Conservation (phyloP, 2,113 vertebrate genomes). For the Crotalus horridus region DNA sequence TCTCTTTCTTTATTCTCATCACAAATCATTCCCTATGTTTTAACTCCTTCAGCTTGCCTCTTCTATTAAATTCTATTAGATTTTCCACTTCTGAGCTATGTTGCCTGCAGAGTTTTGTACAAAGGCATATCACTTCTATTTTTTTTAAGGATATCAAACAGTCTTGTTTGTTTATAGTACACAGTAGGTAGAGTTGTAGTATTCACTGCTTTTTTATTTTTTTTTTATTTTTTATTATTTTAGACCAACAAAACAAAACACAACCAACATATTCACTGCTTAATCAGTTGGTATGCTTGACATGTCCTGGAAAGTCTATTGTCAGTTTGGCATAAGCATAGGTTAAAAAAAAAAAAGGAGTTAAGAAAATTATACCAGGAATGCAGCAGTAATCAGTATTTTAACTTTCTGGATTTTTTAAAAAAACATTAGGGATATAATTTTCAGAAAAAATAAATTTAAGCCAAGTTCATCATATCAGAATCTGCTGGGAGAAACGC, state of each 20-base stretch:
- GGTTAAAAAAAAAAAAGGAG: slow-evolving; percentile 44
- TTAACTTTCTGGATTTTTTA: slow-evolving; percentile 32
- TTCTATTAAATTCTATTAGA: neutral
- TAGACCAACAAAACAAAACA: too few species aligned
- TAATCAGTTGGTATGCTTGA: slow-evolving; percentile 45
- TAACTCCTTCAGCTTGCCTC: neutral
- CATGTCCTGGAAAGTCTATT: slow-evolving; percentile 58
- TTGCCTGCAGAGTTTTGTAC: slow-evolving; percentile 26
- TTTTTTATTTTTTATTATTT: too few species aligned
- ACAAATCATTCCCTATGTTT: neutral
- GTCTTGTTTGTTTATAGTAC: slow-evolving; percentile 52
- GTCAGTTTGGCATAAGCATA: slow-evolving; percentile 52
- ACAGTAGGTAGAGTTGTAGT: slow-evolving; percentile 15
- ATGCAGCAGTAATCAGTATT: slow-evolving; percentile 44
- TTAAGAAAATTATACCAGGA: slow-evolving; percentile 46
- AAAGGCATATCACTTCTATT: neutral
- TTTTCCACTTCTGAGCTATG: neutral
- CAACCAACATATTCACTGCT: neutral
- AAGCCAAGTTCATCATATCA: slow-evolving; percentile 39
- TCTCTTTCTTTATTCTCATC: neutral
- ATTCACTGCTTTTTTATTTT: slow-evolving; percentile 8
- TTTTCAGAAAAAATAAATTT: neutral
- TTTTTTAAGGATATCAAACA: slow-evolving; percentile 53
- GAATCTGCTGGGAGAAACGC: slow-evolving; percentile 38
- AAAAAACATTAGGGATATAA: slow-evolving; percentile 27